phyloP scores from a whole-genome alignment of 2,888 invertebrate species.

The Sinohyriopsis cumingii region DNA sequence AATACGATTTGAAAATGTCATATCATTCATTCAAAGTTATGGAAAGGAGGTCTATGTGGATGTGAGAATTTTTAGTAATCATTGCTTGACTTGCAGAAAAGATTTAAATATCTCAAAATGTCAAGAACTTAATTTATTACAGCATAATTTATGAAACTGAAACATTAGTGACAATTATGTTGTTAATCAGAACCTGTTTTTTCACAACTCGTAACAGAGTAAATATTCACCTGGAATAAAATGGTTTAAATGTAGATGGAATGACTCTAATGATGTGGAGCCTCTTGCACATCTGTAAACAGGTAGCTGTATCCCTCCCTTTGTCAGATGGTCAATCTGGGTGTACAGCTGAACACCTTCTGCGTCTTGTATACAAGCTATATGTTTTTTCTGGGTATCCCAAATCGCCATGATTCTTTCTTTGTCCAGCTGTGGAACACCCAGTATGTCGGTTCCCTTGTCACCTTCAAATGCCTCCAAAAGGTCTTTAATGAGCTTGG shows the following conservation, averaged over 20 bases:
- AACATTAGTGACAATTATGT: no score
- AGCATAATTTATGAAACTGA: no score
- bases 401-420: conserved; percentile 29
- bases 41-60: no score
- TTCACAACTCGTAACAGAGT: no score
- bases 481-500: conserved; percentile 20
- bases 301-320: conserved; percentile 20
- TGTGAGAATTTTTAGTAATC: no score
- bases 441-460: conserved; percentile 26
- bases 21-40: no score
- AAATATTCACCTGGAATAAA: conserved; percentile 22
- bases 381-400: conserved; percentile 30
- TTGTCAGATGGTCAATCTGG: conserved; percentile 13
- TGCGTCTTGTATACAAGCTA: conserved; percentile 43
- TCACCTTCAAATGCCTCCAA: conserved; percentile 22
- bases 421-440: conserved; percentile 33
- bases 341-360: conserved; percentile 23
- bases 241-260: conserved; percentile 28
- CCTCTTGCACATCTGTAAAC: conserved; percentile 31
- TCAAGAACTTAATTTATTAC: no score
- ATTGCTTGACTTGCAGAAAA: no score
- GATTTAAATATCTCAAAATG: no score
- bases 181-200: no score
- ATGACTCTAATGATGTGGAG: conserved; percentile 34
- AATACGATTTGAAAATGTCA: no score